Base-by-base conservation (phyloP, 2,888 invertebrate genomes). In the Eristalinus aeneus region DNA sequence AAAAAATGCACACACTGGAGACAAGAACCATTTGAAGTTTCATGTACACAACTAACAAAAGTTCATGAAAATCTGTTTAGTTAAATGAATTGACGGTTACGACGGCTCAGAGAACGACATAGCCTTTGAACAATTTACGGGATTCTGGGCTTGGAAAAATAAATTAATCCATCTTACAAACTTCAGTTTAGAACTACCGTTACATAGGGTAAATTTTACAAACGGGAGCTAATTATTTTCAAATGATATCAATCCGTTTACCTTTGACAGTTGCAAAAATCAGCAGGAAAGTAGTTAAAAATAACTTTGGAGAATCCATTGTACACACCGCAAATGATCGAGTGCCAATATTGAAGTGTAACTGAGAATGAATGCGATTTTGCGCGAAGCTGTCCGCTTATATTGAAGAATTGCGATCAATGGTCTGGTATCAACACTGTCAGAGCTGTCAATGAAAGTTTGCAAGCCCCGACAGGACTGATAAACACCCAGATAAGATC, bases 401-500 rank as follows among this genome's bases (percentile, higher is more conserved):
- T 76, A 76, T 68, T 61, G 22, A 16, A 67, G 68, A 69, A n/a
- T 22, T 2, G 16, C 0, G 39, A 3, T n/a, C 31, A 22, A 11
- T 56, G 20, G 20, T n/a, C 36, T 23, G 11, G 9, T 65, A 23
- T 31, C 39, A 20, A 63, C n/a, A 61, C 22, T 39, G 60, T 65
- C 36, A 64, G n/a, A 58, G n/a, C 31, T 74, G 64, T 74, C 64
- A 65, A 58, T 16, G 56, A 22, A 68, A 58, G 39, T 61, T 61
- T 53, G 46, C 53, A 32, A 72, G 53, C 5, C 3, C 11, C 16
- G 32, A 22, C 53, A 12, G 16, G 6, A 34, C 16, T 56, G 67
- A 75, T 74, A 58, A 74, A 36, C 8, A 31, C 10, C 32, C n/a
- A 8, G 75, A 75, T 75, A 75, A 75, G 32, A 22, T 46, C 46